Evolutionary conservation across 2,113 vertebrate species (phyloP).

Genomic region (Pseudonaja textilis): DNA sequence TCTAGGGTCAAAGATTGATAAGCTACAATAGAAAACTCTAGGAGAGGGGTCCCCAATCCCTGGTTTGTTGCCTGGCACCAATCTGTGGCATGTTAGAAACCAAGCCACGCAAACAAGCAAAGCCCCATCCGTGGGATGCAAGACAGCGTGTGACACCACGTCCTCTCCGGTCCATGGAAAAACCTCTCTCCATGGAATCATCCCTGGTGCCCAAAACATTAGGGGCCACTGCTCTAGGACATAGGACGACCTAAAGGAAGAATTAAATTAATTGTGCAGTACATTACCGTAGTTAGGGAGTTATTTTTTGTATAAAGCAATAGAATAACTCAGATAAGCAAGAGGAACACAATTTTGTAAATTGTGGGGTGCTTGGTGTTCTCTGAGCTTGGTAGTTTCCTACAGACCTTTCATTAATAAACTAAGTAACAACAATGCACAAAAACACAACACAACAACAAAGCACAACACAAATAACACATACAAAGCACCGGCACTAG

Average conservation of each 20-base stretch:
- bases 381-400: background rate
- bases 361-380: background rate
- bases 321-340: background rate
- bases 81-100: too few relatives aligned
- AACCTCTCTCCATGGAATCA: too few relatives aligned
- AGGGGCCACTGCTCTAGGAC: background rate
- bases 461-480: background rate
- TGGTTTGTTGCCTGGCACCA: too few relatives aligned
- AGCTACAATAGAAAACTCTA: background rate
- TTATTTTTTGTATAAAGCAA: background rate
- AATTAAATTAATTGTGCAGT: background rate
- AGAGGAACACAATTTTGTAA: background rate
- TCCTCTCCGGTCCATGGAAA: too few relatives aligned
- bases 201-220: too few relatives aligned
- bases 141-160: too few relatives aligned
- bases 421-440: background rate
- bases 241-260: background rate
- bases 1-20: background rate
- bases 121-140: too few relatives aligned
- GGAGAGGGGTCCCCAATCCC: too few relatives aligned
- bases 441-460: background rate
- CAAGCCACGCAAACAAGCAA: too few relatives aligned
- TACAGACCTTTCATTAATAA: background rate
- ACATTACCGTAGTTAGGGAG: background rate
- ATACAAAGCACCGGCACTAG: too few relatives aligned